A percentile compares a stretch with the other conserved stretches of the same genome.
Conservation (phyloP, 64 coral and sea anemone species). For the Dendronephthya gigantea region DNA sequence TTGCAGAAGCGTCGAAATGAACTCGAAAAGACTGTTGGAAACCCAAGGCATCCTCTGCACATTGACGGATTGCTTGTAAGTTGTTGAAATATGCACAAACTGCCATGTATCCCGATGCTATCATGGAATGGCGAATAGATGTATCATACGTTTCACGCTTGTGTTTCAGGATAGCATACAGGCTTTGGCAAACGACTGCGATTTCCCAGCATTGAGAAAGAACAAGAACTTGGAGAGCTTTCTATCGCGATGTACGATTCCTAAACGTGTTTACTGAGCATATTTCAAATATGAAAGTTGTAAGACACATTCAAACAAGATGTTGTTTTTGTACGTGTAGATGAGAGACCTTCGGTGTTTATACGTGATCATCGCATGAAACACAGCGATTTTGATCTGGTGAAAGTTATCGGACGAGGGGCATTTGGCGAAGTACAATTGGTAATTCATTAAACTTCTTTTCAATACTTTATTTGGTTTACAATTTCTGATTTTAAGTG, state of each 20-base stretch:
- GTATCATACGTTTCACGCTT: background rate
- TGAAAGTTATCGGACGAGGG: slow-evolving; percentile 95
- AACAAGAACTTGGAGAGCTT: slow-evolving; percentile 99
- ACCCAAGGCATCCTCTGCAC: slow-evolving; percentile 67
- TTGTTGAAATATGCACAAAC: background rate
- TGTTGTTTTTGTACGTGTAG: slow-evolving; percentile 51
- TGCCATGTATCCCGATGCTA: background rate
- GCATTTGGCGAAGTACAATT: slow-evolving; percentile 99
- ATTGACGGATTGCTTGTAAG: slow-evolving; percentile 96
- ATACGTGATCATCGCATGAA: slow-evolving; percentile 81
- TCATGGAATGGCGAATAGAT: slow-evolving; percentile 19
- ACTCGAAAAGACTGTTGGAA: slow-evolving; percentile 61
- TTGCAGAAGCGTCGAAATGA: slow-evolving; percentile 33
- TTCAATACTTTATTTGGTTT: slow-evolving; percentile 30
- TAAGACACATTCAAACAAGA: slow-evolving; percentile 19
- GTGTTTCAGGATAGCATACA: slow-evolving; percentile 82
- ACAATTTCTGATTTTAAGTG: background rate
- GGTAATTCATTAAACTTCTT: slow-evolving; percentile 39
- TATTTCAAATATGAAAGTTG: background rate
- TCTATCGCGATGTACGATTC: slow-evolving; percentile 77
- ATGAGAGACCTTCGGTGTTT: slow-evolving; percentile 59
- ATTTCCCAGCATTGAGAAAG: slow-evolving; percentile 75
- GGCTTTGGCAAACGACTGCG: slow-evolving; percentile 83
- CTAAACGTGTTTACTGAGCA: slow-evolving; percentile 47
- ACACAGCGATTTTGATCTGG: slow-evolving; percentile 59